Evolutionary conservation across 2,113 vertebrate species (phyloP).

Genomic region (Origma solitaria): DNA sequence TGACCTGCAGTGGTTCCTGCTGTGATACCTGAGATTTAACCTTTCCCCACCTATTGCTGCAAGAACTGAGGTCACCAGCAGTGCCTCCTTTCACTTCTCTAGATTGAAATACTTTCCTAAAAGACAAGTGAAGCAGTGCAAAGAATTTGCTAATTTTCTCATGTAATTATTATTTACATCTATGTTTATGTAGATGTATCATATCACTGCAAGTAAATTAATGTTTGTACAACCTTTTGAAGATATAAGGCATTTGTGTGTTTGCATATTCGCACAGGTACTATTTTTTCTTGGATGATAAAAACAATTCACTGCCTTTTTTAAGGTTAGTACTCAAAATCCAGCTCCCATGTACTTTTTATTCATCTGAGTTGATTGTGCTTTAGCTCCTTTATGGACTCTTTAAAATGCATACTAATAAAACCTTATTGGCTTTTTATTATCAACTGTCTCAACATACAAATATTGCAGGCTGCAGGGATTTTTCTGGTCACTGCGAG

Average conservation of each 20-base stretch:
- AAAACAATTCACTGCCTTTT: constrained; percentile 51
- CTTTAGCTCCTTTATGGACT: constrained; percentile 46
- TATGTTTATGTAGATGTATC: background rate
- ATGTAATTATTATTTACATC: background rate
- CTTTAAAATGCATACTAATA: constrained; percentile 57
- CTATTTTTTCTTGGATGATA: background rate
- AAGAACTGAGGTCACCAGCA: background rate
- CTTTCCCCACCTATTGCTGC: background rate
- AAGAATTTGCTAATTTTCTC: background rate
- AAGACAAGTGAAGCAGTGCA: background rate
- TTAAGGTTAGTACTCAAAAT: constrained; percentile 30
- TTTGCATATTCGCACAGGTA: background rate
- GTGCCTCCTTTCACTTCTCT: background rate
- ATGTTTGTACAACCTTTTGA: background rate
- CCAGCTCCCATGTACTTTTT: background rate
- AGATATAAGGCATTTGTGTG: background rate
- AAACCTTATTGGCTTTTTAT: constrained; percentile 42
- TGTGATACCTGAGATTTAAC: background rate
- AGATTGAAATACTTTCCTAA: background rate
- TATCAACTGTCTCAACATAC: constrained; percentile 38
- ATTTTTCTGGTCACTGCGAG: constrained; percentile 31
- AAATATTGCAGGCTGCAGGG: constrained; percentile 18
- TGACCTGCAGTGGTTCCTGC: background rate
- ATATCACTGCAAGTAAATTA: background rate
- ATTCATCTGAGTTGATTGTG: constrained; percentile 32